These are phyloP conservation scores for Tetrax tetrax DNA, from an alignment of 2,113 vertebrate genomes.

Conservation along the genomic window DNA sequence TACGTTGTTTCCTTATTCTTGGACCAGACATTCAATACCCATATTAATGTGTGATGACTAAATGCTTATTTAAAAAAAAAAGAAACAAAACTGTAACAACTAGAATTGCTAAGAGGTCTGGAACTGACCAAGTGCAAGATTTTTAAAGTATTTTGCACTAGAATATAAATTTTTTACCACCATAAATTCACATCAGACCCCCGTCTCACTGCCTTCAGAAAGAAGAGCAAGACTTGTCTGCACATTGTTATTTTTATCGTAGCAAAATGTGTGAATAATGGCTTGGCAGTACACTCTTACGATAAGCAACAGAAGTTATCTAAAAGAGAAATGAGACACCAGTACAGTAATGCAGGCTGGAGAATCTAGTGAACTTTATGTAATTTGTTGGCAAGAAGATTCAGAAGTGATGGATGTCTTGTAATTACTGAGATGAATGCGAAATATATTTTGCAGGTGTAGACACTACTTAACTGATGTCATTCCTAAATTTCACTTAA, in stretches of 20 bases:
- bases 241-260: background rate
- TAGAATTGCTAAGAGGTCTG: background rate
- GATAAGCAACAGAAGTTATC: background rate
- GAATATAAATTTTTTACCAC: background rate
- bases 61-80: background rate
- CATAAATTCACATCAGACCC: background rate
- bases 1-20: background rate
- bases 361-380: background rate
- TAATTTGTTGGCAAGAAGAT: background rate
- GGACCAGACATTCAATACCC: background rate
- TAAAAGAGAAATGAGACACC: background rate
- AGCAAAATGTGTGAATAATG: background rate
- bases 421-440: background rate
- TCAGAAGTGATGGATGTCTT: background rate
- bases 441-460: background rate
- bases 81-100: background rate
- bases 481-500: background rate
- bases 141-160: background rate
- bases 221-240: background rate
- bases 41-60: background rate
- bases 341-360: background rate
- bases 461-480: background rate
- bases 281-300: background rate
- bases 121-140: background rate
- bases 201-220: background rate